Percentiles rank a stretch among this genome's conserved stretches.
These are phyloP conservation scores for Zaprionus davidi DNA, from an alignment of 1,140 invertebrate genomes.

Conservation along the genomic window DNA sequence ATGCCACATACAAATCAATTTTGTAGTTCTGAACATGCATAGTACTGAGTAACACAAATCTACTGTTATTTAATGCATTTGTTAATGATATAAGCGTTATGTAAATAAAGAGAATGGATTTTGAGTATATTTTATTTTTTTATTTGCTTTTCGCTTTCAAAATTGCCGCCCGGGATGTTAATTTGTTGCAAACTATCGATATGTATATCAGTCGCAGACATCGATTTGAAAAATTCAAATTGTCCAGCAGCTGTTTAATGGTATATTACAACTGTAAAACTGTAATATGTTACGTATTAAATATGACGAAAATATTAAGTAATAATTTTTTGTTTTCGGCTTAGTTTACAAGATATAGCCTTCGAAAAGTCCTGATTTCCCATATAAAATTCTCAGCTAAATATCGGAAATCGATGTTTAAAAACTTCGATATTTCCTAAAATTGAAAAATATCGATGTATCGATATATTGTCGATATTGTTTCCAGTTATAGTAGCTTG, in stretches of 20 bases:
- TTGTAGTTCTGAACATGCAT: constrained; percentile 62
- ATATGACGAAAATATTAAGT: no score
- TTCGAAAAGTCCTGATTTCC: no score
- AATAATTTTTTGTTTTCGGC: no score
- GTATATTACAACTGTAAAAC: background rate
- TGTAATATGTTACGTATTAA: background rate
- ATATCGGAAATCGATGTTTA: no score
- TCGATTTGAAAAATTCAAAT: constrained; percentile 4
- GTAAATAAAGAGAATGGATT: constrained; percentile 57
- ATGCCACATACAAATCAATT: constrained; percentile 58
- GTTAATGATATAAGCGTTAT: constrained; percentile 77
- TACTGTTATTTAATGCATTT: constrained; percentile 78
- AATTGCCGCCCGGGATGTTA: background rate
- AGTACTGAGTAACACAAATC: constrained; percentile 71
- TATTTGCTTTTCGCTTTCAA: background rate
- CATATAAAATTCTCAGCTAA: no score
- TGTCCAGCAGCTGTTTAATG: background rate
- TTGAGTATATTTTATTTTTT: background rate
- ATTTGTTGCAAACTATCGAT: constrained; percentile 1
- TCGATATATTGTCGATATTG: no score
- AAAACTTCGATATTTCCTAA: no score
- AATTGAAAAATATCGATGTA: no score
- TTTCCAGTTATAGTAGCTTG: constrained; percentile 6
- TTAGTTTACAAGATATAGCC: no score
- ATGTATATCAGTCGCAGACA: background rate